Conservation (phyloP, 2,888 invertebrate genomes). For the Falcaria lacertinaria region DNA sequence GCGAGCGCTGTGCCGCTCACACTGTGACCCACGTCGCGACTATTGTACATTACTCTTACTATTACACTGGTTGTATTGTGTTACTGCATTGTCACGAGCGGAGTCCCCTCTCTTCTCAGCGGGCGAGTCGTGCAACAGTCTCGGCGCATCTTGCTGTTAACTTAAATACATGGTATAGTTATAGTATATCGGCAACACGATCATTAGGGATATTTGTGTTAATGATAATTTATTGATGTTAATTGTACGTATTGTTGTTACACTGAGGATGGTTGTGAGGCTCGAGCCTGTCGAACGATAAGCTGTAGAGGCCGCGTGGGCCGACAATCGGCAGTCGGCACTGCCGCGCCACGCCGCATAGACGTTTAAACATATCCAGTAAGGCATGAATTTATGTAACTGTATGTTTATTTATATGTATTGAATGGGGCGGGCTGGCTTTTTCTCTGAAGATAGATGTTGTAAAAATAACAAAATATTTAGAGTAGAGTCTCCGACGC, state of each 20-base stretch:
- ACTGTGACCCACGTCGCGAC: slow-evolving; percentile 2
- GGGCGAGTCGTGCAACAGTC: slow-evolving; percentile 50
- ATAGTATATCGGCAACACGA: background rate
- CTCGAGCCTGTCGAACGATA: slow-evolving; percentile 16
- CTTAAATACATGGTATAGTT: background rate
- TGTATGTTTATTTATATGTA: slow-evolving; percentile 36
- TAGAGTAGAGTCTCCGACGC: no score
- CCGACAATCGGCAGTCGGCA: slow-evolving; percentile 15
- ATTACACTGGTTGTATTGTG: background rate
- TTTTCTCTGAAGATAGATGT: slow-evolving; percentile 19
- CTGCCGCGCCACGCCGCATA: background rate
- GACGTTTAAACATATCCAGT: slow-evolving; percentile 60
- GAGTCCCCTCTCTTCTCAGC: slow-evolving; percentile 18
- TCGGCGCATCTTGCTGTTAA: slow-evolving; percentile 27
- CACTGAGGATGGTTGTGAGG: slow-evolving; percentile 33
- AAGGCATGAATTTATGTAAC: slow-evolving; percentile 55
- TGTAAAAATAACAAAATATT: background rate
- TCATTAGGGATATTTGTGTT: slow-evolving; percentile 11
- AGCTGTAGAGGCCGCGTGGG: slow-evolving; percentile 24
- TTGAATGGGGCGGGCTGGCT: slow-evolving; percentile 28
- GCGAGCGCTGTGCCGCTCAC: slow-evolving; percentile 5
- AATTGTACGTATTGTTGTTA: slow-evolving; percentile 17
- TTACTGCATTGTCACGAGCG: background rate
- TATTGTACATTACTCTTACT: slow-evolving; percentile 2
- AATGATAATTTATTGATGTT: slow-evolving; percentile 26